Conservation (phyloP, 1,140 invertebrate genomes). For the Heliconius melpomene region DNA sequence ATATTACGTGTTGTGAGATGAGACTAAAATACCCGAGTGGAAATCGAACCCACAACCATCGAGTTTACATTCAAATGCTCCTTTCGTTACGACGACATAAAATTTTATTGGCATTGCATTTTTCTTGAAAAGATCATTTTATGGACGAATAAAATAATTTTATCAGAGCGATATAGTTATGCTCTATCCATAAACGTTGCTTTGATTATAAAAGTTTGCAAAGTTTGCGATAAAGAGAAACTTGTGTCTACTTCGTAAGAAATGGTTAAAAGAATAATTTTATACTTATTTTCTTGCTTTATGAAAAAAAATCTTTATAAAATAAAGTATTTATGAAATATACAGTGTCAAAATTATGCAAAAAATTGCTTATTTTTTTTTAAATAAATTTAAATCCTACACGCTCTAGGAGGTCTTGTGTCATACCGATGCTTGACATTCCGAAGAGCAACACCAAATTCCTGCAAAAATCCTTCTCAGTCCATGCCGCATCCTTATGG, state of each 20-base stretch:
- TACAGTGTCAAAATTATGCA: no score
- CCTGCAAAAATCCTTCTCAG: no score
- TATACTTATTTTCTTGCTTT: neutral
- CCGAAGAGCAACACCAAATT: no score
- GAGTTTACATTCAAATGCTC: neutral
- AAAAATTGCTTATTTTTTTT: no score
- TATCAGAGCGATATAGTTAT: neutral
- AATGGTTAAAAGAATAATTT: neutral
- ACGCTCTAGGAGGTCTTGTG: no score
- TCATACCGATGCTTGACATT: no score
- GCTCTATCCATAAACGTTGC: conserved; percentile 1
- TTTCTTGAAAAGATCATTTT: neutral
- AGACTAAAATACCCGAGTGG: no score
- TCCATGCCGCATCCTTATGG: no score
- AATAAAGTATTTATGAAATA: no score
- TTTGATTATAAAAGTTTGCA: neutral
- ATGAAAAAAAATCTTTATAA: neutral
- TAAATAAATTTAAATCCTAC: no score
- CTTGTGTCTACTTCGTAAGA: neutral
- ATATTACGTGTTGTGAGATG: no score
- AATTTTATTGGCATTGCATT: neutral
- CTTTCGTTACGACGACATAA: neutral
- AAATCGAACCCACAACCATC: no score
- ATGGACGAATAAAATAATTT: neutral
- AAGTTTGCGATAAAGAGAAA: neutral